phyloP scores from a whole-genome alignment of 2,888 invertebrate genomes.

The Habroteleia sp. region DNA sequence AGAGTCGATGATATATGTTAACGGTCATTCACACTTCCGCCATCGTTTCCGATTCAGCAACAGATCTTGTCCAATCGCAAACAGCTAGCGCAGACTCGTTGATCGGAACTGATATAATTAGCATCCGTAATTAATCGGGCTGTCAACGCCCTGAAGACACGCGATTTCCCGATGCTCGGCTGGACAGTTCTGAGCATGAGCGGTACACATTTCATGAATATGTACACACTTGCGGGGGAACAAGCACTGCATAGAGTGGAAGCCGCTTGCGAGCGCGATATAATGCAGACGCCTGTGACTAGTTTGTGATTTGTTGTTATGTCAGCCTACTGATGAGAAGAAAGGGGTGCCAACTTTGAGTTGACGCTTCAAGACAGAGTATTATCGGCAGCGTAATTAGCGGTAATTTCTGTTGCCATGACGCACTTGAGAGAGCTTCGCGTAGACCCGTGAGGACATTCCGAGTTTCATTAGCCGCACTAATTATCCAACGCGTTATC shows the following conservation, averaged over 20 bases:
- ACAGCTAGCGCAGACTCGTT: not conserved
- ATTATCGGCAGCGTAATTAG: no score
- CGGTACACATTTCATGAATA: conserved; percentile 4
- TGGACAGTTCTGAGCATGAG: conserved; percentile 3
- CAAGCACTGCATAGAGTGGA: conserved; percentile 5
- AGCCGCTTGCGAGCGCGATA: conserved; percentile 16
- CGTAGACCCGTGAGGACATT: no score
- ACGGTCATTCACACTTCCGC: no score
- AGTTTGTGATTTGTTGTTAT: conserved; percentile 55
- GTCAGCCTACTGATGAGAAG: conserved; percentile 37
- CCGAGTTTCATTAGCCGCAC: no score
- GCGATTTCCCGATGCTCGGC: conserved; percentile 28
- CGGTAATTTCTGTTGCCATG: no score
- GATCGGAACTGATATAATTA: conserved; percentile 37
- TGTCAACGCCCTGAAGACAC: conserved; percentile 34
- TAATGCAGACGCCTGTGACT: conserved; percentile 33
- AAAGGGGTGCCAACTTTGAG: conserved; percentile 50
- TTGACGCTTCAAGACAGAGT: conserved; percentile 31
- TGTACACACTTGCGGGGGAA: conserved; percentile 7
- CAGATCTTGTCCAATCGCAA: conserved; percentile 3
- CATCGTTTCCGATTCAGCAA: conserved; percentile 1
- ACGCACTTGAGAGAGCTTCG: no score
- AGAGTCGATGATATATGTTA: no score
- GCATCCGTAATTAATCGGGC: conserved; percentile 48
- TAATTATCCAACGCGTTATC: no score